Evolutionary conservation across 2,888 invertebrate genomes (phyloP).

Genomic region (Melanotus villosus): DNA sequence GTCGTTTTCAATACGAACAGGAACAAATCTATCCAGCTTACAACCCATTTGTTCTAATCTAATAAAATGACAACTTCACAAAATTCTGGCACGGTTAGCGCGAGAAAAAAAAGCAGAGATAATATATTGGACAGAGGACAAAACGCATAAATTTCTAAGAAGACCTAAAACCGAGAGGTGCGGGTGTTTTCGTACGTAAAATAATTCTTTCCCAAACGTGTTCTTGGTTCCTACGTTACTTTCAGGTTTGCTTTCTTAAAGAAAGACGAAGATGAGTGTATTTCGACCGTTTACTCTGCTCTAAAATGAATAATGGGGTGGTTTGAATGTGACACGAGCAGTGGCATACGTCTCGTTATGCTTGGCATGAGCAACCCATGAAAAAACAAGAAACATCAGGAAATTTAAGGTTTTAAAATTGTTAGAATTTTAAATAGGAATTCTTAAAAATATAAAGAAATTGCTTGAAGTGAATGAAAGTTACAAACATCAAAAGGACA

Average conservation of each 20-base stretch:
- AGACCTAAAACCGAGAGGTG: constrained; percentile 55
- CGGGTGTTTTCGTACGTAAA: constrained; percentile 55
- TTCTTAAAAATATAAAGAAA: no score
- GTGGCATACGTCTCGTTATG: constrained; percentile 62
- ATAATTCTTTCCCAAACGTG: constrained; percentile 22
- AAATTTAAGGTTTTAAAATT: no score
- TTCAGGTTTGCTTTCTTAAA: constrained; percentile 13
- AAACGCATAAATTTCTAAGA: constrained; percentile 61
- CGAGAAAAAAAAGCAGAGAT: constrained; percentile 50
- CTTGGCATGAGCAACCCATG: no score
- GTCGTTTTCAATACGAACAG: constrained; percentile 23
- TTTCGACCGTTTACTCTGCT: no score
- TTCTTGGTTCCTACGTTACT: background rate
- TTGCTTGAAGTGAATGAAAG: no score
- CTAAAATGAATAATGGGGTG: constrained; percentile 2
- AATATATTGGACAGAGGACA: constrained; percentile 61
- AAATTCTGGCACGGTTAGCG: constrained; percentile 51
- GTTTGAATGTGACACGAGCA: constrained; percentile 59
- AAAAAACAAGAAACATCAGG: no score
- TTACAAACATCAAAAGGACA: no score
- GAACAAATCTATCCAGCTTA: constrained; percentile 34
- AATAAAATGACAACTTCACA: constrained; percentile 53
- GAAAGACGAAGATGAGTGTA: background rate
- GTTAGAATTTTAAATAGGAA: no score
- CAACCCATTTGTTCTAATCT: constrained; percentile 54